A percentile compares a stretch with the other conserved stretches of the same genome.
phyloP scores from a whole-genome alignment of 1,140 invertebrate species.

The Anagrus nilaparvatae region DNA sequence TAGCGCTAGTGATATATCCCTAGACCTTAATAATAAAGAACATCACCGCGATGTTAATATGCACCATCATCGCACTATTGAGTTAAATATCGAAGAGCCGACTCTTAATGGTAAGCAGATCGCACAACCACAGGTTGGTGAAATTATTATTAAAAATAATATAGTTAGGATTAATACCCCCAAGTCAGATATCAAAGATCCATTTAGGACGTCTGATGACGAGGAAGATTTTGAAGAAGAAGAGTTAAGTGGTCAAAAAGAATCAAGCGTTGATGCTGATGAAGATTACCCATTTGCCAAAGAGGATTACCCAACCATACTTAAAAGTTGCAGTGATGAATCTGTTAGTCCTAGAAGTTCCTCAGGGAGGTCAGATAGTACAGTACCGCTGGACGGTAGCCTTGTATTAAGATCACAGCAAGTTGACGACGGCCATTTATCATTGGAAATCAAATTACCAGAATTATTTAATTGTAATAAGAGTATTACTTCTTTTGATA shows the following conservation, averaged over 20 bases:
- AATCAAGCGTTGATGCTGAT: constrained; percentile 34
- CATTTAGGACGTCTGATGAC: constrained; percentile 20
- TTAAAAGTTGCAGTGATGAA: constrained; percentile 39
- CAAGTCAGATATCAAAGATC: constrained; percentile 18
- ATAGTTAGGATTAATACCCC: constrained; percentile 10
- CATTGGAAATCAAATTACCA: neutral
- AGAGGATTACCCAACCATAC: constrained; percentile 40
- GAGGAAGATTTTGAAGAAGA: constrained; percentile 8
- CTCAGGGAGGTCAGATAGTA: constrained; percentile 37
- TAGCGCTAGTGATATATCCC: constrained; percentile 38
- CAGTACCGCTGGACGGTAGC: constrained; percentile 32
- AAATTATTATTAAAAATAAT: constrained; percentile 1
- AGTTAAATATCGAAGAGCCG: constrained; percentile 32
- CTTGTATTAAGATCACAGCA: constrained; percentile 20
- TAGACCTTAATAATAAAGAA: constrained; percentile 34
- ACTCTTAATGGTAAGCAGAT: neutral
- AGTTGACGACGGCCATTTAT: constrained; percentile 2
- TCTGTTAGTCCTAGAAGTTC: constrained; percentile 39
- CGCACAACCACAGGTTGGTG: neutral
- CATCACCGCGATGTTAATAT: constrained; percentile 36
- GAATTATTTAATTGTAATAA: constrained; percentile 8
- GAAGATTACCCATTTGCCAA: constrained; percentile 41
- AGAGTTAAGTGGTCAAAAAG: constrained; percentile 22
- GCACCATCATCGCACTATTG: constrained; percentile 29
- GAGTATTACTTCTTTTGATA: constrained; percentile 35